Percentiles rank a stretch among this genome's conserved stretches.
phyloP scores from a whole-genome alignment of 1,140 invertebrate species.

The Drosophila kikkawai region DNA sequence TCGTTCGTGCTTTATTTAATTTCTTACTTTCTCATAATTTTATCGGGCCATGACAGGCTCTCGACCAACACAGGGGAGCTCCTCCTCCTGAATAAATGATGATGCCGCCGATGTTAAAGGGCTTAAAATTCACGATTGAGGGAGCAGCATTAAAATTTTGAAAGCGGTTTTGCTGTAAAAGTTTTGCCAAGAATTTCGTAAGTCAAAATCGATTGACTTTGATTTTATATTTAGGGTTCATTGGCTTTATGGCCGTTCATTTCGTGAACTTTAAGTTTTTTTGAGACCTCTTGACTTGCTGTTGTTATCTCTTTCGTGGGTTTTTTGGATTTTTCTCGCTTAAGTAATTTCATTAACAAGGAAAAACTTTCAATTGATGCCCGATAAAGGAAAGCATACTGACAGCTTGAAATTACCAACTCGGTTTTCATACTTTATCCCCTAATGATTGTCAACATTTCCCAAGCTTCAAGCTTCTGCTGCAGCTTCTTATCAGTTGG shows the following conservation, averaged over 20 bases:
- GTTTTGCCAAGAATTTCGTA: conserved; percentile 57
- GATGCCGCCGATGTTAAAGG: conserved; percentile 44
- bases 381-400: conserved; percentile 21
- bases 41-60: conserved; percentile 49
- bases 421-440: not conserved
- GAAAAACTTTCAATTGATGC: conserved; percentile 41
- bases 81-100: conserved; percentile 60
- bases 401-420: conserved; percentile 23
- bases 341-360: conserved; percentile 29
- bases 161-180: conserved; percentile 19
- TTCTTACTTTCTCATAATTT: conserved; percentile 38
- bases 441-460: conserved; percentile 44
- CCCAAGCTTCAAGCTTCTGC: conserved; percentile 9
- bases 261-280: conserved; percentile 18
- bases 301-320: not conserved
- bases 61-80: not conserved
- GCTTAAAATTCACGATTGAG: conserved; percentile 53
- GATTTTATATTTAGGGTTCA: conserved; percentile 49
- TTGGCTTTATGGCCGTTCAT: conserved; percentile 41
- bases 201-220: conserved; percentile 50
- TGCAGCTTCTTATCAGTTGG: conserved; percentile 26
- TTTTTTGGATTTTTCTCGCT: conserved; percentile 1
- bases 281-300: not conserved
- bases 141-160: conserved; percentile 43
- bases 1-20: conserved; percentile 71